These are phyloP conservation scores for Aradophagus sp. DNA, from an alignment of 1,140 invertebrate genomes.

Conservation along the genomic window DNA sequence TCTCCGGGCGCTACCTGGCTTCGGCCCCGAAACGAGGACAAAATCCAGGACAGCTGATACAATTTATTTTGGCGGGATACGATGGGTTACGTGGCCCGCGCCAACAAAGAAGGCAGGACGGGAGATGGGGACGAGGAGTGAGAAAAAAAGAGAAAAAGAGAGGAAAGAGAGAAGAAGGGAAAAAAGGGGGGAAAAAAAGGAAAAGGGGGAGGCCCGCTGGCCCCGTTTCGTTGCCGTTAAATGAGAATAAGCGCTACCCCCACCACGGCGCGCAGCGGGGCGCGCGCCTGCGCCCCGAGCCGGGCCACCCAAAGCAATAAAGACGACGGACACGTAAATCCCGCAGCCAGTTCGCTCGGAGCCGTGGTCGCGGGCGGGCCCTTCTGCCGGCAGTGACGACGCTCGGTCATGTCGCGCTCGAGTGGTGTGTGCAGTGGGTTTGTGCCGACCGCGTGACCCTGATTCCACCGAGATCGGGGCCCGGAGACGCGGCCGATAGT, in stretches of 20 bases:
- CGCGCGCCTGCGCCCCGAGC: too few species aligned
- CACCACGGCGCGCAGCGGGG: constrained; percentile 34
- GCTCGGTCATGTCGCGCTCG: too few species aligned
- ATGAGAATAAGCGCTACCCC: constrained; percentile 68
- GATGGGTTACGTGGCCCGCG: constrained; percentile 17
- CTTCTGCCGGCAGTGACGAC: background rate
- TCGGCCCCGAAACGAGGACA: constrained; percentile 53
- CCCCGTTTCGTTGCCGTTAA: constrained; percentile 67
- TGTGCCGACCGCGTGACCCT: too few species aligned
- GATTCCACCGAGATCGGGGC: too few species aligned
- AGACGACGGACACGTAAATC: constrained; percentile 69
- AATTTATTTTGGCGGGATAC: constrained; percentile 70
- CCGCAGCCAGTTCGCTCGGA: constrained; percentile 66
- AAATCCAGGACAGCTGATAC: constrained; percentile 73
- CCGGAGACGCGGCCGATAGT: too few species aligned
- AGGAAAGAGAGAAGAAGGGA: too few species aligned
- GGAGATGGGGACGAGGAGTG: constrained; percentile 11
- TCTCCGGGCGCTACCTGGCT: constrained; percentile 40
- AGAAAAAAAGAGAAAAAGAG: too few species aligned
- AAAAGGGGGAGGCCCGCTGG: constrained; percentile 55
- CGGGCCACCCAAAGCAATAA: constrained; percentile 70
- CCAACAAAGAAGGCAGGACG: constrained; percentile 30
- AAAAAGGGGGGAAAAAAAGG: background rate
- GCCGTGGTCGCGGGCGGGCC: constrained; percentile 26
- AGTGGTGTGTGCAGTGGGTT: too few species aligned